Percentiles rank a stretch among this genome's conserved stretches.
phyloP scores from a whole-genome alignment of 2,888 invertebrate genomes.

The Lasiommata megera region DNA sequence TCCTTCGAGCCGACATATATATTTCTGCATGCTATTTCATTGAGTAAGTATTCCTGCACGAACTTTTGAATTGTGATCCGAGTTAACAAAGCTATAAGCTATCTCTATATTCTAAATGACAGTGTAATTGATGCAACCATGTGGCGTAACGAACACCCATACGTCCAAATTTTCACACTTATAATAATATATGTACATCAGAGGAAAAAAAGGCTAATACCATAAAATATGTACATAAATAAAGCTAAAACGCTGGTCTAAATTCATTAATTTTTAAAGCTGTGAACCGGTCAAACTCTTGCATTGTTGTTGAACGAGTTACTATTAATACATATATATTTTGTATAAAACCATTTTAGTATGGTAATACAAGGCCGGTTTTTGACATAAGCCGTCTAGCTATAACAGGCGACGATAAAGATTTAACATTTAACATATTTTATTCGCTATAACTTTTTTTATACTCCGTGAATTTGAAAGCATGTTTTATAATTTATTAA shows the following conservation, averaged over 20 bases:
- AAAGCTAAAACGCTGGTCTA: not conserved
- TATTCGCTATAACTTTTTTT: not conserved
- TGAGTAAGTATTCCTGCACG: too few relatives aligned
- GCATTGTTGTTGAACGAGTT: slow-evolving; percentile 13
- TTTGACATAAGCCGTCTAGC: slow-evolving; percentile 6
- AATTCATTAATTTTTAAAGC: slow-evolving; percentile 7
- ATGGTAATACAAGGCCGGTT: slow-evolving; percentile 19
- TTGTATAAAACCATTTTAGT: slow-evolving; percentile 5
- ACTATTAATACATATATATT: slow-evolving; percentile 14
- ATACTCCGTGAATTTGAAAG: not conserved
- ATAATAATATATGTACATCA: too few relatives aligned
- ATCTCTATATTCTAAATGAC: too few relatives aligned
- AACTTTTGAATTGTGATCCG: too few relatives aligned
- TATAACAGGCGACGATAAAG: not conserved
- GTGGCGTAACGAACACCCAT: too few relatives aligned
- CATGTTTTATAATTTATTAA: not conserved
- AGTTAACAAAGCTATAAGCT: too few relatives aligned
- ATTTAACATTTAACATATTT: not conserved
- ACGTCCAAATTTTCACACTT: too few relatives aligned
- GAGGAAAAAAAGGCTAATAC: not conserved
- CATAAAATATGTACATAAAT: not conserved
- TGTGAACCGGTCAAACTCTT: slow-evolving; percentile 20
- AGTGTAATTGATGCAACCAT: too few relatives aligned
- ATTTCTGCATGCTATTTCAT: too few relatives aligned
- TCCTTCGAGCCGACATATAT: too few relatives aligned